Conservation (phyloP, 2,797 vertebrate genomes). For the Gallirallus australis region DNA sequence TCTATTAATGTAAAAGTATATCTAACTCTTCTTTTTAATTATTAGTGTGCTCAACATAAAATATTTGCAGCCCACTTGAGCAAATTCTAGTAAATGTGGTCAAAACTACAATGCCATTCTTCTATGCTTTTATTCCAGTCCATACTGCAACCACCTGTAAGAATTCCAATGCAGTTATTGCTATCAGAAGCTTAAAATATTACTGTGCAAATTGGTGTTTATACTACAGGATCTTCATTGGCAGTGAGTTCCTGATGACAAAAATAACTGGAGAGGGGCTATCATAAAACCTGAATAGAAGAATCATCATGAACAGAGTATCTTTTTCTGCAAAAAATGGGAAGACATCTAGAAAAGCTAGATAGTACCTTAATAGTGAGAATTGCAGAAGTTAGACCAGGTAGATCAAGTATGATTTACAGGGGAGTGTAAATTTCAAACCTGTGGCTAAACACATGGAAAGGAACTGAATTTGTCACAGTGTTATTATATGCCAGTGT, state of each 20-base stretch:
- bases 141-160: background rate
- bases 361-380: background rate
- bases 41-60: background rate
- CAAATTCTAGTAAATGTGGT: background rate
- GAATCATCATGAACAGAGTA: background rate
- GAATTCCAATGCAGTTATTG: background rate
- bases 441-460: background rate
- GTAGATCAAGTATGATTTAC: background rate
- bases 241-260: background rate
- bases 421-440: background rate
- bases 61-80: background rate
- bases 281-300: background rate
- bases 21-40: background rate
- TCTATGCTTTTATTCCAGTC: background rate
- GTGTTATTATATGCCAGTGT: background rate
- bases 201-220: background rate
- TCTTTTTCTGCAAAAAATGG: background rate
- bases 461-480: background rate
- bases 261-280: background rate
- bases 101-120: background rate
- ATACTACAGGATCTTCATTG: background rate
- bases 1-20: background rate
- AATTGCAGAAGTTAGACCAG: background rate
- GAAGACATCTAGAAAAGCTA: background rate
- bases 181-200: background rate